Percentiles rank a stretch among this genome's conserved stretches.
Evolutionary conservation across 2,797 vertebrate species (phyloP).

Genomic region (Microctenopoma stevenorrisi): DNA sequence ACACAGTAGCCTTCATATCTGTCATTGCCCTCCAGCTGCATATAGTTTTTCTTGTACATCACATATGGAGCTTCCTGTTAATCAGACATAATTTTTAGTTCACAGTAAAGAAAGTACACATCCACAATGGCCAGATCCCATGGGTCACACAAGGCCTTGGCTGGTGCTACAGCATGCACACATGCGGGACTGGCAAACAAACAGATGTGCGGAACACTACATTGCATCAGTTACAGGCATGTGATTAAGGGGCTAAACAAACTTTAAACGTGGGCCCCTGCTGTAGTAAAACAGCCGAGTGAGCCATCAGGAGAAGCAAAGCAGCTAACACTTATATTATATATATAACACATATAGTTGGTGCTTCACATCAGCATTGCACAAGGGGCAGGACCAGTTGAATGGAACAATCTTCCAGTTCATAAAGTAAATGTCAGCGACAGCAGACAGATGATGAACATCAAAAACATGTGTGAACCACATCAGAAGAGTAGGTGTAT

Average conservation of each 20-base stretch:
- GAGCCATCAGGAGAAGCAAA: slow-evolving; percentile 45
- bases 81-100: slow-evolving; percentile 81
- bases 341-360: slow-evolving; percentile 53
- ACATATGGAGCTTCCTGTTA: slow-evolving; percentile 99
- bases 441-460: slow-evolving; percentile 53
- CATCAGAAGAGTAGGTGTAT: slow-evolving; percentile 34
- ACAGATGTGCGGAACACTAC: slow-evolving; percentile 33
- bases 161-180: slow-evolving; percentile 59
- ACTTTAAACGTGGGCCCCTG: slow-evolving; percentile 54
- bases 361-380: slow-evolving; percentile 65
- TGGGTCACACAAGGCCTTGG: slow-evolving; percentile 54
- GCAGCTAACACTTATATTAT: slow-evolving; percentile 37
- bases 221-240: slow-evolving; percentile 42
- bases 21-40: slow-evolving; percentile 97
- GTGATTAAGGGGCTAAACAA: slow-evolving; percentile 27
- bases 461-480: slow-evolving; percentile 21
- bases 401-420: slow-evolving; percentile 78
- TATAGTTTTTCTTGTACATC: slow-evolving; percentile 99
- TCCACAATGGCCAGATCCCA: slow-evolving; percentile 53
- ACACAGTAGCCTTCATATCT: slow-evolving; percentile 99
- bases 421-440: slow-evolving; percentile 82
- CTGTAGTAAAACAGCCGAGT: slow-evolving; percentile 41
- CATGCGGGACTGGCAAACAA: slow-evolving; percentile 54
- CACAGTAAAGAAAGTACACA: slow-evolving; percentile 45
- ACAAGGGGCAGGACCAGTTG: slow-evolving; percentile 55